Conservation (phyloP, 2,113 vertebrate species). For the Pseudopodoces humilis region DNA sequence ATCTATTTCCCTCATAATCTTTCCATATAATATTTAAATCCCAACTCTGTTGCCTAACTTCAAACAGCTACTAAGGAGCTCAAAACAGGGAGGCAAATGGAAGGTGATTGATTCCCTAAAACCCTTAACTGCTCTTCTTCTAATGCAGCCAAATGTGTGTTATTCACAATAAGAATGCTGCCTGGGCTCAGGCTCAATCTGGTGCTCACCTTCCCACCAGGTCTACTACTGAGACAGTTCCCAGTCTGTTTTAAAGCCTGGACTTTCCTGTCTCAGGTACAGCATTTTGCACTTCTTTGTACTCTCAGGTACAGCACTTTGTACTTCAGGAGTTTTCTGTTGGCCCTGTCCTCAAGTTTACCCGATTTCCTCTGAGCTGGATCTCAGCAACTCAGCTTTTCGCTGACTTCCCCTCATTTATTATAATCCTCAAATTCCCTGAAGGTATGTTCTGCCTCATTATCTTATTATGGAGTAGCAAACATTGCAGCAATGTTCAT, state of each 20-base stretch:
- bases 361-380: background rate
- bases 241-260: background rate
- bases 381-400: background rate
- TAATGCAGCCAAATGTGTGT: background rate
- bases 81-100: rapidly evolving
- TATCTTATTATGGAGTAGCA: background rate
- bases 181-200: background rate
- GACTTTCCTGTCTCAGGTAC: background rate
- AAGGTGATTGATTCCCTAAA: background rate
- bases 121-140: background rate
- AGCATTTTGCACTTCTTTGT: background rate
- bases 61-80: background rate
- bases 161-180: background rate
- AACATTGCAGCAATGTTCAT: background rate
- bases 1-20: background rate
- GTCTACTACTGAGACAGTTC: background rate
- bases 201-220: background rate
- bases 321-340: background rate
- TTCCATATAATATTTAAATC: background rate
- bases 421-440: background rate
- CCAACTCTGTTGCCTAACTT: background rate
- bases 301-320: background rate
- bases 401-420: background rate
- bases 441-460: background rate
- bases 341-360: background rate